phyloP scores from a whole-genome alignment of 1,140 invertebrate species.

The Trialeurodes vaporariorum region DNA sequence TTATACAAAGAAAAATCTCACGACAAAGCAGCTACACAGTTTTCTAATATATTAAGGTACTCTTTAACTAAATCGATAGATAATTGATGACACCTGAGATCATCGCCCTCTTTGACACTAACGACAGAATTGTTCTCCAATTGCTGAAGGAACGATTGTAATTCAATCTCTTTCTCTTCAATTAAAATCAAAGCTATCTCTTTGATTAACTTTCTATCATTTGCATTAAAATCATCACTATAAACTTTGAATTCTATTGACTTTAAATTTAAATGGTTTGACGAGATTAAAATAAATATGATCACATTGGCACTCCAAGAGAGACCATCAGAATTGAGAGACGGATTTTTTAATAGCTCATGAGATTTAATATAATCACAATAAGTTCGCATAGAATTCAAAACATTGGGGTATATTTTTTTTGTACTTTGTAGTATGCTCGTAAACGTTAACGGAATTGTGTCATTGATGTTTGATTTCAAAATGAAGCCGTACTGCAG shows the following conservation, averaged over 20 bases:
- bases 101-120: background rate
- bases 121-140: constrained; percentile 6
- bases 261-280: constrained; percentile 20
- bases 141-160: background rate
- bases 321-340: constrained; percentile 40
- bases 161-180: background rate
- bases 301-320: constrained; percentile 40
- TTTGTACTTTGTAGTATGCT: constrained; percentile 18
- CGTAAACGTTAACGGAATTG: constrained; percentile 18
- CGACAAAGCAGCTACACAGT: constrained; percentile 19
- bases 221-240: constrained; percentile 25
- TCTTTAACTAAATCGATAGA: constrained; percentile 30
- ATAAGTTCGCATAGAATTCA: constrained; percentile 29
- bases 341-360: constrained; percentile 38
- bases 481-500: constrained; percentile 30
- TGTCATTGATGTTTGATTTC: constrained; percentile 24
- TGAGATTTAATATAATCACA: constrained; percentile 41
- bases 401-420: constrained; percentile 20
- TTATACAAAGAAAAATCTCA: too few relatives aligned
- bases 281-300: constrained; percentile 32
- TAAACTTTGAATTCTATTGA: constrained; percentile 33
- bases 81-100: constrained; percentile 18
- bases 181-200: background rate
- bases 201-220: constrained; percentile 22
- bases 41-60: constrained; percentile 26